Evolutionary conservation across 1,140 invertebrate genomes (phyloP).

Genomic region (Sweltsa coloradensis): DNA sequence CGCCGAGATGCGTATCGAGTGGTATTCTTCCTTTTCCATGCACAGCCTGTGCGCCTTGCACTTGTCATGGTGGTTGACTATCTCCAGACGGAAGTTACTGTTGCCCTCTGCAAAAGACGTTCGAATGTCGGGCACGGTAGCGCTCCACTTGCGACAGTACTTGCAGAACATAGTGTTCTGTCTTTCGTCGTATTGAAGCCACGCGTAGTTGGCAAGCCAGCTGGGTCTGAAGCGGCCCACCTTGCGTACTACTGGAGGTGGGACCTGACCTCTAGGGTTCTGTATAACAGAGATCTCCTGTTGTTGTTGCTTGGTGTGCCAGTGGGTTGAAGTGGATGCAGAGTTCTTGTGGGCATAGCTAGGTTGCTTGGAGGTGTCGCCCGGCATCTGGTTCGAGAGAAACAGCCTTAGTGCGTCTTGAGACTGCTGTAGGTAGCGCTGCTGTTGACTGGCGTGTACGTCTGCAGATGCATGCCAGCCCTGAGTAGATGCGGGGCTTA

Average conservation of each 20-base stretch:
- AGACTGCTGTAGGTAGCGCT: no score
- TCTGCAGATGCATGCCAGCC: no score
- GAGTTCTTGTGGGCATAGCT: no score
- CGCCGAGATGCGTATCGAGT: no score
- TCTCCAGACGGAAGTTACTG: constrained; percentile 58
- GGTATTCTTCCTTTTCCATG: constrained; percentile 33
- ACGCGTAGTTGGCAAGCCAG: constrained; percentile 51
- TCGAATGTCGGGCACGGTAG: constrained; percentile 49
- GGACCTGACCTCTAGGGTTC: constrained; percentile 13
- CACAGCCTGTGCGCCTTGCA: constrained; percentile 60
- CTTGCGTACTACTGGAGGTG: constrained; percentile 29
- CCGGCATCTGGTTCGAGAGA: no score
- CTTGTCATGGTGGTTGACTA: constrained; percentile 62
- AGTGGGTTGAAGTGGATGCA: not conserved
- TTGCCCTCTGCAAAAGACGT: constrained; percentile 63
- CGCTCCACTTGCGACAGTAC: constrained; percentile 56
- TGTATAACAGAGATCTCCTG: constrained; percentile 37
- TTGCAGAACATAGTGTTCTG: constrained; percentile 59
- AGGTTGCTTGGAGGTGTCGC: no score
- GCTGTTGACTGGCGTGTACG: no score
- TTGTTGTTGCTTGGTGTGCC: constrained; percentile 15
- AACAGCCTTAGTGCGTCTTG: no score
- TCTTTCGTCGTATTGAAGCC: constrained; percentile 52
- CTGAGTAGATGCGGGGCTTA: constrained; percentile 11
- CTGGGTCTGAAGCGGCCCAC: constrained; percentile 45